Conservation (phyloP, 2,888 invertebrate genomes). For the Chymomyza procnemis region DNA sequence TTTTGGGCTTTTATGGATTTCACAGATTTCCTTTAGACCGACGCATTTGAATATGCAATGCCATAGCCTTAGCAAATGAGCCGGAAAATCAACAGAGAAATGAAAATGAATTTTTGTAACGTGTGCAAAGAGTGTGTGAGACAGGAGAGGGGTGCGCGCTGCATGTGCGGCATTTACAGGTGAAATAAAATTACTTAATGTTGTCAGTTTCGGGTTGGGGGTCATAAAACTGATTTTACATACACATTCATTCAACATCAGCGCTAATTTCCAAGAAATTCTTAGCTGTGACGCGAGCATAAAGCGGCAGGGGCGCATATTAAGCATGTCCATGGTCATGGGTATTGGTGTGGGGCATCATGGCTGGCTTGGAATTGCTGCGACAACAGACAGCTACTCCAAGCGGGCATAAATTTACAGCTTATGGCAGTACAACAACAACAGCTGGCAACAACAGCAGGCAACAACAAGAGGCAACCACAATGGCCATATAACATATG, state of each 20-base stretch:
- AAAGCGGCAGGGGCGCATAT: not conserved
- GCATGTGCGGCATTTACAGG: not conserved
- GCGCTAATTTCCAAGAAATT: conserved; percentile 3
- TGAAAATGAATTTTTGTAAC: conserved; percentile 44
- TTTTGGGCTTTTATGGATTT: conserved; percentile 15
- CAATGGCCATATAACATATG: conserved; percentile 31
- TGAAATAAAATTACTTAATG: not conserved
- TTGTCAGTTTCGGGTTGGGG: not conserved
- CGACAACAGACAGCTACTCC: not conserved
- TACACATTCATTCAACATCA: not conserved
- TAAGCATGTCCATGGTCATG: not conserved
- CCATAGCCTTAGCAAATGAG: conserved; percentile 47
- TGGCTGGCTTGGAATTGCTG: not conserved
- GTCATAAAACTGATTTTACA: not conserved
- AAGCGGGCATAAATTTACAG: conserved; percentile 53
- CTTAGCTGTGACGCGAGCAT: not conserved
- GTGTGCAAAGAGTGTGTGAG: conserved; percentile 6
- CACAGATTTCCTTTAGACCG: conserved; percentile 19
- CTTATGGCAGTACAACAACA: conserved; percentile 25
- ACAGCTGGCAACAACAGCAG: conserved; percentile 22
- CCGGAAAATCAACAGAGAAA: conserved; percentile 60
- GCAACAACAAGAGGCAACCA: conserved; percentile 11
- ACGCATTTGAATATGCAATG: conserved; percentile 27
- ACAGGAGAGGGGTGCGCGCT: conserved; percentile 4
- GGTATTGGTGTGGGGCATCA: not conserved